Percentiles rank a stretch among this genome's conserved stretches.
Conservation (phyloP, 1,140 invertebrate genomes). For the Drosophila murphyi region DNA sequence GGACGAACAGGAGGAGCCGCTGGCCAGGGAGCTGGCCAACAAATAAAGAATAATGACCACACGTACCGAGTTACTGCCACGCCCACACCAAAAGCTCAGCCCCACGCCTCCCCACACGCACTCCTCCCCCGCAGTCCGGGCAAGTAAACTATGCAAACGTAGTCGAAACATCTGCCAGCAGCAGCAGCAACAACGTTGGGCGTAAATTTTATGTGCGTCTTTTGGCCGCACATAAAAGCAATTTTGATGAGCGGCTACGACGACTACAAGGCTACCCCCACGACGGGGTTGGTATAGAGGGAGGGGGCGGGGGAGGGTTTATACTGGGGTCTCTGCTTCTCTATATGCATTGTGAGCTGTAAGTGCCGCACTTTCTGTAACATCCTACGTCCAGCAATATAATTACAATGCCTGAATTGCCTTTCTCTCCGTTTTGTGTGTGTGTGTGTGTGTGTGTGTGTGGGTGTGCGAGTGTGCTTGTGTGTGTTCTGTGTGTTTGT, state of each 20-base stretch:
- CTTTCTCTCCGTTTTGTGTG: neutral
- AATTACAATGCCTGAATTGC: conserved; percentile 73
- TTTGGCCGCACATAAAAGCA: conserved; percentile 75
- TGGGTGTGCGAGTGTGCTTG: conserved; percentile 1
- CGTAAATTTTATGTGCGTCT: conserved; percentile 76
- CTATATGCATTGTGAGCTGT: conserved; percentile 56
- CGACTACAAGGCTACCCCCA: neutral
- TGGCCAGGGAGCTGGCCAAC: conserved; percentile 42
- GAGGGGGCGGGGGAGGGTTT: neutral
- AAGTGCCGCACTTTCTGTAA: conserved; percentile 70
- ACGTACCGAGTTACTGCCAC: conserved; percentile 60
- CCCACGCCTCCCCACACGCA: neutral
- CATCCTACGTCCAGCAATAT: conserved; percentile 72
- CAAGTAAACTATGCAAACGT: conserved; percentile 78
- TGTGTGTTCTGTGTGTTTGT: conserved; percentile 10
- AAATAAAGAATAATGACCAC: conserved; percentile 82
- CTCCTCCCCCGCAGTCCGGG: neutral
- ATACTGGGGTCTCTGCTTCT: neutral
- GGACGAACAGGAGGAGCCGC: conserved; percentile 13
- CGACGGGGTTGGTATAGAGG: neutral
- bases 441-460: conserved; percentile 5
- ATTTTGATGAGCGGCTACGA: conserved; percentile 73
- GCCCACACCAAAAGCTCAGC: conserved; percentile 18
- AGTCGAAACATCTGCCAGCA: conserved; percentile 71
- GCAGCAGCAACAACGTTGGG: conserved; percentile 37